phyloP scores from a whole-genome alignment of 2,113 vertebrate genomes.

The Grantiella picta region DNA sequence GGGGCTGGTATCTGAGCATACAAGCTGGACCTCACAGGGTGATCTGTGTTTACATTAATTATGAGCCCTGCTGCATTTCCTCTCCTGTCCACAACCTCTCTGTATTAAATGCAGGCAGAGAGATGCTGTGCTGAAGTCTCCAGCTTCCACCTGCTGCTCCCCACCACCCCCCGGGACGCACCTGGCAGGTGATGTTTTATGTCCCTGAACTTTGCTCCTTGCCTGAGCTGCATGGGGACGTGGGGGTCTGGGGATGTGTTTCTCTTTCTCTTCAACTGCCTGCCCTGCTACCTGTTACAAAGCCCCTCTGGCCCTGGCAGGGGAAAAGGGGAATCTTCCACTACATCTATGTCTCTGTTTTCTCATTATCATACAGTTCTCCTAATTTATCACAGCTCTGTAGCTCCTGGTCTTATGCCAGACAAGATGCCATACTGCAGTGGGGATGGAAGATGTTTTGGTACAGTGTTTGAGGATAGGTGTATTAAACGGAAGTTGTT shows the following conservation, averaged over 20 bases:
- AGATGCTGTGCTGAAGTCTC: fast-evolving
- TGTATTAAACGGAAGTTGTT: neutral
- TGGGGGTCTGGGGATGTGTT: fast-evolving
- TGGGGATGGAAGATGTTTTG: neutral
- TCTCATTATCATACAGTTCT: neutral
- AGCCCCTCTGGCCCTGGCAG: neutral
- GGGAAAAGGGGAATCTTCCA: neutral
- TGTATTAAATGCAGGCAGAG: neutral
- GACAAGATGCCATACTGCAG: neutral
- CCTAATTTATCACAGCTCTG: neutral
- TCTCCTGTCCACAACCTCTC: neutral
- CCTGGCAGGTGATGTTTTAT: fast-evolving
- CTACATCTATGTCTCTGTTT: neutral
- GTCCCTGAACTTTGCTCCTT: neutral
- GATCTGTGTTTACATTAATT: neutral
- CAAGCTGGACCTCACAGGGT: neutral
- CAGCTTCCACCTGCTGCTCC: neutral
- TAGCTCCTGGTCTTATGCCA: neutral
- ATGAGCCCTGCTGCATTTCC: neutral
- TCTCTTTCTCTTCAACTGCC: neutral
- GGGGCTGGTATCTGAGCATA: neutral
- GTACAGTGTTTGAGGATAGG: neutral
- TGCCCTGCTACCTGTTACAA: neutral
- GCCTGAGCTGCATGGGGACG: neutral
- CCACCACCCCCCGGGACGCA: neutral